phyloP scores from a whole-genome alignment of 2,888 invertebrate species.

The Philopedon plagiatum region DNA sequence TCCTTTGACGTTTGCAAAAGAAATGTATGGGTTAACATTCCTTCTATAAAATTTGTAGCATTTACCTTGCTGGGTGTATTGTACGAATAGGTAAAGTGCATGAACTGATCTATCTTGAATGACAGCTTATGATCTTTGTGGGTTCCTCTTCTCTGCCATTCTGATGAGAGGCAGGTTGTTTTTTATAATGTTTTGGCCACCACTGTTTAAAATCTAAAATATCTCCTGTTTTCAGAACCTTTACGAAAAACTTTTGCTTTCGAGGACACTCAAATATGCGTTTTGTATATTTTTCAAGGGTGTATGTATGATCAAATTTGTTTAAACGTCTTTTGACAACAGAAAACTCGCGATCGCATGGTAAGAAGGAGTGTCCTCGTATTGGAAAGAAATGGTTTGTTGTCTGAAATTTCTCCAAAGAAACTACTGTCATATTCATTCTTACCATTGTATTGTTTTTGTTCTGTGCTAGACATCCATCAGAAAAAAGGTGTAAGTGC shows the following conservation, averaged over 20 bases:
- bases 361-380: background rate
- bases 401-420: background rate
- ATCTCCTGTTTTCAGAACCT: constrained; percentile 1
- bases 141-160: background rate
- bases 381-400: constrained; percentile 2
- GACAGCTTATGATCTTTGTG: too few relatives aligned
- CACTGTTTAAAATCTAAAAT: too few relatives aligned
- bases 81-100: background rate
- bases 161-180: background rate
- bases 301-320: too few relatives aligned
- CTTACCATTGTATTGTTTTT: too few relatives aligned
- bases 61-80: background rate
- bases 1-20: too few relatives aligned
- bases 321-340: too few relatives aligned
- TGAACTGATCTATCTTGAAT: too few relatives aligned
- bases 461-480: too few relatives aligned
- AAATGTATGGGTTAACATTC: constrained; percentile 19
- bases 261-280: constrained; percentile 14
- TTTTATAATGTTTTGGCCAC: background rate
- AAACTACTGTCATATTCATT: background rate
- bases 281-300: background rate
- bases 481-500: too few relatives aligned
- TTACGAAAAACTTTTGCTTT: constrained; percentile 16
- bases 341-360: too few relatives aligned
- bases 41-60: constrained; percentile 5